Percentiles rank a stretch among this genome's conserved stretches.
Evolutionary conservation across 2,888 invertebrate genomes (phyloP).

Genomic region (Ophion slaviceki): DNA sequence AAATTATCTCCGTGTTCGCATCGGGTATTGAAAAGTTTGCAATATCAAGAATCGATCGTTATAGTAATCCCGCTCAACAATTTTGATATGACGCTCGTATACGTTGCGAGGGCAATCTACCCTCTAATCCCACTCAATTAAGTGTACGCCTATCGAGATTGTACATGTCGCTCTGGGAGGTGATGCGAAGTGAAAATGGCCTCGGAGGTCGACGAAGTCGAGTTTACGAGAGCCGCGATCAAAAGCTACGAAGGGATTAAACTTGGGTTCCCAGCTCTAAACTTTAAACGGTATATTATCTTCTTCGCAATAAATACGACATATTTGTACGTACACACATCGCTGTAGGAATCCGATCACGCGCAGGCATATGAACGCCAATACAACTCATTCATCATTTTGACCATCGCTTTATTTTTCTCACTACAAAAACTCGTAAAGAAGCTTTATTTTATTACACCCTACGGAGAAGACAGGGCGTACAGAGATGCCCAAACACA

Average conservation of each 20-base stretch:
- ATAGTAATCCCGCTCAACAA: not conserved
- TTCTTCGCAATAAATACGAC: not conserved
- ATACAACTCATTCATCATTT: conserved; percentile 42
- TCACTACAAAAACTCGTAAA: conserved; percentile 34
- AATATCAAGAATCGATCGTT: not conserved
- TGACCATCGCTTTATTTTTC: conserved; percentile 13
- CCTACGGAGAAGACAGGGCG: not conserved
- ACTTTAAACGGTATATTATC: conserved; percentile 26
- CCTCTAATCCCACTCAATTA: conserved; percentile 11
- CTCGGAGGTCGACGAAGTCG: not conserved
- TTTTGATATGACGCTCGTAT: not conserved
- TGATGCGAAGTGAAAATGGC: conserved; percentile 22
- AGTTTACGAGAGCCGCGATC: conserved; percentile 5
- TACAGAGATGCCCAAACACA: not conserved
- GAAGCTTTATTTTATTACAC: conserved; percentile 60
- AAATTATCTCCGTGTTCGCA: not conserved
- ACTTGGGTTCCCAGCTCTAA: not conserved
- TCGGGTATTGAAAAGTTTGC: not conserved
- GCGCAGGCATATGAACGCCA: not conserved
- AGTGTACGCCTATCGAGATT: conserved; percentile 11
- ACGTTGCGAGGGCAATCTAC: not conserved
- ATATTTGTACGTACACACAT: not conserved
- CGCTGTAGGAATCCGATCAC: too few species aligned
- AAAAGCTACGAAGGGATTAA: conserved; percentile 15
- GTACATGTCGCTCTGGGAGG: not conserved